Evolutionary conservation across 2,113 vertebrate species (phyloP), one percentile per base, ranked within the genome.

Genomic region (Elephantulus edwardii): DNA sequence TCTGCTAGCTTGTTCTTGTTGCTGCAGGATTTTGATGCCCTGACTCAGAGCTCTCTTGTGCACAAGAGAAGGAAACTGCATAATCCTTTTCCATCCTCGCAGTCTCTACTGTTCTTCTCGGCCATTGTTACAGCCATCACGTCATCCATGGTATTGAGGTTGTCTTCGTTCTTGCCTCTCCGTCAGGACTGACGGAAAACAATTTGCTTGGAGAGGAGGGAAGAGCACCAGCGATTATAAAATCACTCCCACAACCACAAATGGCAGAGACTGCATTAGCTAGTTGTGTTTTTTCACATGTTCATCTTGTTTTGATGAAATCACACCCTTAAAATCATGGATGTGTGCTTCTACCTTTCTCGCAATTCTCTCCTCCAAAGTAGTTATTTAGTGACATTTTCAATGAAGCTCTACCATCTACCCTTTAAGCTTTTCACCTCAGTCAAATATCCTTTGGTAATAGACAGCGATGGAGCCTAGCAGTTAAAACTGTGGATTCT

Each of bases 391-490:
- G 62, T 46, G 42, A 44, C 22, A 16, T 66, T 74, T 71, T 75
- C 44, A 35, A 19, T 62, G 75, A 76, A 72, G 48, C 56, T n/a
- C 60, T 28, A 52, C 64, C 38, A 40, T 48, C 71, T n/a, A 26
- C 14, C 72, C 54, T 84, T 81, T 30, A 26, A 24, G 60, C 60
- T 84, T 35, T 58, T 33, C 62, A 17, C 48, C 81, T 82, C 40
- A 2, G 10, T 6, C 3, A 30, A 46, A 6, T 40, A 56, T 78
- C 46, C 66, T 33, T 52, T 26, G 11, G 30, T 40, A 85, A 75
- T 4, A 68, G 22, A 28, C 1, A n/a, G 40, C 42, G 71, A n/a
- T 1, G 6, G 8, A 8, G 4, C 22, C 35, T 35, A 1, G 19
- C 40, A 33, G 2, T 2, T 7, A 42, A 44, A 9, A 38, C 81